phyloP scores from a whole-genome alignment of 2,113 vertebrate species.

The Labeo rohita region DNA sequence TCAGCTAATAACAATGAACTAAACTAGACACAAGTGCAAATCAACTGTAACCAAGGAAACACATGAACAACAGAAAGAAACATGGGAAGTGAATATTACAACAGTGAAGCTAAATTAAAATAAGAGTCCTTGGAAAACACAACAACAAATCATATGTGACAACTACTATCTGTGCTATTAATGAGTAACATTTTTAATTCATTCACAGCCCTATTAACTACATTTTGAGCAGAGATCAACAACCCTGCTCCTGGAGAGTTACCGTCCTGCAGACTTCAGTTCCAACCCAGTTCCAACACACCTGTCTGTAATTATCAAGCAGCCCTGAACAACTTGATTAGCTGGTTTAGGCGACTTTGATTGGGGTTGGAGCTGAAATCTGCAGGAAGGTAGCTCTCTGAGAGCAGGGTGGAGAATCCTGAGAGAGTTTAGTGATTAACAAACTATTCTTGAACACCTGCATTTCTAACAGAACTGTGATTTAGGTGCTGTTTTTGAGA shows the following conservation, averaged over 20 bases:
- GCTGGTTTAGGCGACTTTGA: no score
- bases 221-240: no score
- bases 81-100: neutral
- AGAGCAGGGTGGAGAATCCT: no score
- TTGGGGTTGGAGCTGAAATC: no score
- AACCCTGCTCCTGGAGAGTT: no score
- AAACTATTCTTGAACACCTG: neutral
- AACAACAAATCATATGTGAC: neutral
- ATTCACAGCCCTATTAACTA: neutral
- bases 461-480: neutral
- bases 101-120: neutral
- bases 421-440: neutral
- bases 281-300: no score
- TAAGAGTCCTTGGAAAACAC: neutral
- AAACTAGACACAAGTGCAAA: no score
- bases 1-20: no score
- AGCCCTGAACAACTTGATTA: no score
- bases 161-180: neutral
- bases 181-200: neutral
- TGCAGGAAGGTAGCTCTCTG: no score
- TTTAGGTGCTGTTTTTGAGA: neutral
- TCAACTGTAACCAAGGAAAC: neutral
- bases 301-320: no score
- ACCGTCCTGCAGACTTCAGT: no score
- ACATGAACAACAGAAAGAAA: neutral